A percentile compares a stretch with the other conserved stretches of the same genome.
These are phyloP conservation scores for Acrobasis consociella DNA, from an alignment of 2,888 invertebrate genomes.

Conservation along the genomic window DNA sequence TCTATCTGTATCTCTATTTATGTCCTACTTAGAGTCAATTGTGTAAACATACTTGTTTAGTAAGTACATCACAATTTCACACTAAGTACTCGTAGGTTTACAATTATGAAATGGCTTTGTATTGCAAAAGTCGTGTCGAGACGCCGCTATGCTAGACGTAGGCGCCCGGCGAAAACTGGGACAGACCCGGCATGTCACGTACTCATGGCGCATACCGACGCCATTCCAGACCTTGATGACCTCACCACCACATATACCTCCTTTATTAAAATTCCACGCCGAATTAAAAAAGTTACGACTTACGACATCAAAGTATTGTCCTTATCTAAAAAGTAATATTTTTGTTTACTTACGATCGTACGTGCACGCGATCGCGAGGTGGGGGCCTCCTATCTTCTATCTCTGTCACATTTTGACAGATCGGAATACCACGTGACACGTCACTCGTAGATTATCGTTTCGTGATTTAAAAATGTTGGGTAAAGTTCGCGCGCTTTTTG, in stretches of 20 bases:
- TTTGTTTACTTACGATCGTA: conserved; percentile 55
- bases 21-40: too few species aligned
- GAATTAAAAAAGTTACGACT: conserved; percentile 30
- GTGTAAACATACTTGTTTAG: too few species aligned
- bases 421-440: conserved; percentile 62
- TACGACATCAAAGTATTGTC: conserved; percentile 32
- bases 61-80: too few species aligned
- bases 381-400: conserved; percentile 43
- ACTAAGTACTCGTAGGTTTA: neutral
- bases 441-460: conserved; percentile 35
- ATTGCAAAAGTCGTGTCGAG: conserved; percentile 19
- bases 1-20: too few species aligned
- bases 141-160: conserved; percentile 33
- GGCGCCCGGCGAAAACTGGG: conserved; percentile 39
- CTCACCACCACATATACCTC: conserved; percentile 43
- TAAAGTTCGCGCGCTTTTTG: conserved; percentile 33
- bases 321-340: conserved; percentile 36
- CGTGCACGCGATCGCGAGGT: conserved; percentile 41
- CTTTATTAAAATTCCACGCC: conserved; percentile 52
- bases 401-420: conserved; percentile 72
- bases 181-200: conserved; percentile 57
- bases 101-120: conserved; percentile 17
- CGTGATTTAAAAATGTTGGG: conserved; percentile 26
- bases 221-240: conserved; percentile 55
- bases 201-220: conserved; percentile 54